Conservation (phyloP, 1,140 invertebrate genomes). For the Lepidurus couesii region DNA sequence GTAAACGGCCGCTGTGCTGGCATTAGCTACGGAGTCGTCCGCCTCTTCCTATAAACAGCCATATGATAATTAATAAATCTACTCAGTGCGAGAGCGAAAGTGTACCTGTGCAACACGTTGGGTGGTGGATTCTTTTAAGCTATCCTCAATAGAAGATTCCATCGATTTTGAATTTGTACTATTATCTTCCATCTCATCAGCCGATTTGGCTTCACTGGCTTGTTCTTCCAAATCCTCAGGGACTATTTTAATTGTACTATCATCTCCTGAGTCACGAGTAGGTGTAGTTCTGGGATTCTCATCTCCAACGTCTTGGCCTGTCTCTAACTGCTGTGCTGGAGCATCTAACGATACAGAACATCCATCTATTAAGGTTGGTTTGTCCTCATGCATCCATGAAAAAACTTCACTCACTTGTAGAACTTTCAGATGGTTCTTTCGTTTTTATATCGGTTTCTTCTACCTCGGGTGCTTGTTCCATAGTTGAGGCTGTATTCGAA, state of each 20-base stretch:
- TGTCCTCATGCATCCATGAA: no score
- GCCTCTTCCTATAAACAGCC: conserved; percentile 5
- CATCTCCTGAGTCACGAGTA: background rate
- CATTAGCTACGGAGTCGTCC: conserved; percentile 23
- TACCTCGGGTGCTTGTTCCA: no score
- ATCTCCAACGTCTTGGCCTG: background rate
- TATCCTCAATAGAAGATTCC: conserved; percentile 54
- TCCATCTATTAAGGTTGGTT: no score
- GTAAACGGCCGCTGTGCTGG: conserved; percentile 32
- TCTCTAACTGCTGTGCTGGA: background rate
- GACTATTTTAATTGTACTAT: background rate
- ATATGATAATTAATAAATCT: background rate
- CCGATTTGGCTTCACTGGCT: background rate
- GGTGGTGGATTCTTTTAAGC: conserved; percentile 72
- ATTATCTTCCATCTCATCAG: background rate
- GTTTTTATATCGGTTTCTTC: no score
- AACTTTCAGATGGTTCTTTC: no score
- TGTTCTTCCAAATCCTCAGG: background rate
- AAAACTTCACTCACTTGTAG: no score
- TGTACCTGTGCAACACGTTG: background rate
- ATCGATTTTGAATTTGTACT: no score
- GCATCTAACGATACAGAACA: no score
- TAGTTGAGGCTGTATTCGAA: no score
- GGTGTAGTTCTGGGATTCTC: background rate
- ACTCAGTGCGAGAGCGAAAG: no score